Base-by-base conservation (phyloP, 2,113 vertebrate species). In the Salvelinus namaycush region DNA sequence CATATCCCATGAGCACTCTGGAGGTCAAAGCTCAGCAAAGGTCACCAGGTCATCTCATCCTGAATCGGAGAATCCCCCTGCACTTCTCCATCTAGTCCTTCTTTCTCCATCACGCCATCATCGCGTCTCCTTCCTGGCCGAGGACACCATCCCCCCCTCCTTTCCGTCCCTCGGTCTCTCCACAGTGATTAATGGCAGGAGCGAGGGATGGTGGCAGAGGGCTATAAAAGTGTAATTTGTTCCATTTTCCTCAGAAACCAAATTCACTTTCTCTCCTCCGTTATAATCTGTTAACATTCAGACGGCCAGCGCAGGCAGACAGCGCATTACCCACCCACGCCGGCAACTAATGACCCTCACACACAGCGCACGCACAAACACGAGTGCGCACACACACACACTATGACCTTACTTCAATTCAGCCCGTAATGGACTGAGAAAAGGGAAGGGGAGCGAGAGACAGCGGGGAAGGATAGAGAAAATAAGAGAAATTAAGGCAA, bases 151-250 rank as follows among this genome's bases (percentile, higher is more conserved):
- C 67, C 64, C 48, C 31, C 62, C 77, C 82, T 31, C 29, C 29
- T 6, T 6, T 34, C 31, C 31, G 5, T 34, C 82, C 71, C 75
- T 20, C 84, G 12, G 5, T n/a, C 24, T 86, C 76, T 84, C 81
- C 81, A 70, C 74, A 76, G 86, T 91, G 91, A 93, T 87, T 93
- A 92, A 93, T 93, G 88, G 87, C 68, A 59, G 80, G 79, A 91
- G 84, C 86, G 87, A 89, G 89, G 83, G 83, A 92, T 89, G 89
- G 89, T 92, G 93, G 89, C 91, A 93, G 88, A 93, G 84, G 83
- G 89, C 92, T 93, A 91, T 92, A 93, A 93, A 92, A 94, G 90
- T 91, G 90, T 90, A 90, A 93, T 94, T 93, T 94, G 91, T 87
- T 92, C 87, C 84, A 89, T 90, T 94, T 92, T 94, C 87, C 87